phyloP scores from a whole-genome alignment of 2,888 invertebrate species.

The Venustoraphidia nigricollis region DNA sequence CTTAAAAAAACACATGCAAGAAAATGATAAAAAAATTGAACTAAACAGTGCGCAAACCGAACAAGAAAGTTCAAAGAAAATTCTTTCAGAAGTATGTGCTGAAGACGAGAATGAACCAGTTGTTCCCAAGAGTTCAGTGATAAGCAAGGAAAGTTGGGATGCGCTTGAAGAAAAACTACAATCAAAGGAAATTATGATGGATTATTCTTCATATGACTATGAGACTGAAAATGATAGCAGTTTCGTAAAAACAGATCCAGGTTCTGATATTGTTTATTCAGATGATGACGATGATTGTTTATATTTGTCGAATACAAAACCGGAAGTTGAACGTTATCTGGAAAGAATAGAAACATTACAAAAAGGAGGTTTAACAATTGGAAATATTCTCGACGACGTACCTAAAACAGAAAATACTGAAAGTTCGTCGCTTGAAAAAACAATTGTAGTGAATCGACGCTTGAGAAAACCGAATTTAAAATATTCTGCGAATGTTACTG shows the following conservation, averaged over 20 bases:
- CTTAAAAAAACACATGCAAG: background rate
- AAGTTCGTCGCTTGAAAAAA: background rate
- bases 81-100: background rate
- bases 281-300: slow-evolving; percentile 12
- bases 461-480: slow-evolving; percentile 9
- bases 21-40: background rate
- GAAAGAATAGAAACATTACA: slow-evolving; percentile 5
- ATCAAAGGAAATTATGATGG: slow-evolving; percentile 17
- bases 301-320: slow-evolving; percentile 9
- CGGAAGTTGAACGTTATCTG: slow-evolving; percentile 9
- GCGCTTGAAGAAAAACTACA: slow-evolving; percentile 24
- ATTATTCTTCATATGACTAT: slow-evolving; percentile 17
- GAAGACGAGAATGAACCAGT: background rate
- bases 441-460: slow-evolving; percentile 1
- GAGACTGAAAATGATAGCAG: slow-evolving; percentile 9
- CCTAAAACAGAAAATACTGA: background rate
- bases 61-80: background rate
- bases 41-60: background rate
- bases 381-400: background rate
- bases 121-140: slow-evolving; percentile 12
- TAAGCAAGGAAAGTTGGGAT: slow-evolving; percentile 25
- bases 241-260: background rate
- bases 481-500: slow-evolving; percentile 4
- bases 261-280: slow-evolving; percentile 1
- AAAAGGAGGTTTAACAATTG: slow-evolving; percentile 1